phyloP scores from a whole-genome alignment of 2,888 invertebrate genomes.

The Plusia festucae region DNA sequence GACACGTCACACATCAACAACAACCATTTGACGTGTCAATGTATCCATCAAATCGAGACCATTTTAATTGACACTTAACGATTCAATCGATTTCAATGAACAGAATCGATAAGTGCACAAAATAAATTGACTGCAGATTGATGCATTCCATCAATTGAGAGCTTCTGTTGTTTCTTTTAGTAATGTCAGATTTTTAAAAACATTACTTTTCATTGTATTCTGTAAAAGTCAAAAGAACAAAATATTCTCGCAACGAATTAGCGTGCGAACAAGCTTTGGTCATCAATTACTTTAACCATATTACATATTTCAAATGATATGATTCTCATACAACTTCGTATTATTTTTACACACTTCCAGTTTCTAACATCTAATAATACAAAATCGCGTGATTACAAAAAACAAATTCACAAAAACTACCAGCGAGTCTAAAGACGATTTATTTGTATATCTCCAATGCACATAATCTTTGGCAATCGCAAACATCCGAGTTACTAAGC shows the following conservation, averaged over 20 bases:
- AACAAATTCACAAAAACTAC: constrained; percentile 26
- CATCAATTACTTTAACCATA: too few relatives aligned
- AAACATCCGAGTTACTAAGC: constrained; percentile 20
- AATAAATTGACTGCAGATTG: constrained; percentile 34
- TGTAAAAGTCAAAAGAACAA: too few relatives aligned
- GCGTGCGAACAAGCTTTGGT: too few relatives aligned
- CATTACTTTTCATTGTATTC: too few relatives aligned
- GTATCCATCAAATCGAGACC: constrained; percentile 28
- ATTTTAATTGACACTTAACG: constrained; percentile 19
- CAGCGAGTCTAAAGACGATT: constrained; percentile 15
- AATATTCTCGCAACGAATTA: too few relatives aligned
- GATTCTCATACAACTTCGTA: neutral
- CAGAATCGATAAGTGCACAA: constrained; percentile 32
- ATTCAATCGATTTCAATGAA: constrained; percentile 46
- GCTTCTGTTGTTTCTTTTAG: neutral
- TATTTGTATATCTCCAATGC: constrained; percentile 27
- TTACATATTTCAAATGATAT: too few relatives aligned
- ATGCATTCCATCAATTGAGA: constrained; percentile 16
- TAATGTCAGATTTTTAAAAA: too few relatives aligned
- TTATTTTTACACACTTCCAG: neutral
- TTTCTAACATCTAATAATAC: constrained; percentile 43
- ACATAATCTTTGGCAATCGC: constrained; percentile 44
- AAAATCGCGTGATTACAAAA: constrained; percentile 26
- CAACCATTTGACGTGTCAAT: constrained; percentile 35
- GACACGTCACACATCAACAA: constrained; percentile 2